Evolutionary conservation across 2,797 vertebrate genomes (phyloP), one percentile per base, ranked within the genome.

Genomic region (Argya squamiceps): DNA sequence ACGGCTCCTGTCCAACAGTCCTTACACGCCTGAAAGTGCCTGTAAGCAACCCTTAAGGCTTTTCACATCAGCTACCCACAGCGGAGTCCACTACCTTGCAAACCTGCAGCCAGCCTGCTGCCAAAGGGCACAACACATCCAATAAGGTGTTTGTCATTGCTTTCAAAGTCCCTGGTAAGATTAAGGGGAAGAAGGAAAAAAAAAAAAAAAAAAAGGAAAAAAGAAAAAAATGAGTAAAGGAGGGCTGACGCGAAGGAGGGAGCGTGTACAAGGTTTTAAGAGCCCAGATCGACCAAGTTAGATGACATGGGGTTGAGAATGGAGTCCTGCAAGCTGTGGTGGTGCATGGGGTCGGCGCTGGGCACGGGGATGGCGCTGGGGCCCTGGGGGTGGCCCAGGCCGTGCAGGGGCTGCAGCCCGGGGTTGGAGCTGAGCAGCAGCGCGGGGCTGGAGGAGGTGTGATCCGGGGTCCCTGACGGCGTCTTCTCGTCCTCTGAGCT

Each of bases 261-360:
- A 92, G 78, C 22, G 21, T 47, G 78, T 65, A 75, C 17, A 23
- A 1, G 30, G 29, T 85, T 95, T 98, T 99, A 99, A 93, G 99
- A 99, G 97, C 99, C 99, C 65, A 99, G 98, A 98, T 99, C 99
- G 94, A 99, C 99, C 94, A 99, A 97, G 97, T 99, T 99, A 95
- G 99, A 99, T 70, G 99, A 99, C 99, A 99, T 99, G 97, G 99
- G 98, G 98, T 99, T 99, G 98, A 99, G 99, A 97, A 99, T 99
- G 97, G 99, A 99, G 98, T 99, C 99, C 96, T 99, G 99, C 98
- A 99, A 98, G 89, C 99, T 98, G 97, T 99, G 99, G 84, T 99
- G 99, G 96, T 99, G 99, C 98, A 99, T 98, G 43, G 99, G 98
- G 95, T 99, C 99, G 15, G 98, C 93, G 83, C 98, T 98, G 37